Evolutionary conservation across 2,113 vertebrate species (phyloP), one percentile per base, ranked within the genome.

Genomic region (Aramus guarauna): DNA sequence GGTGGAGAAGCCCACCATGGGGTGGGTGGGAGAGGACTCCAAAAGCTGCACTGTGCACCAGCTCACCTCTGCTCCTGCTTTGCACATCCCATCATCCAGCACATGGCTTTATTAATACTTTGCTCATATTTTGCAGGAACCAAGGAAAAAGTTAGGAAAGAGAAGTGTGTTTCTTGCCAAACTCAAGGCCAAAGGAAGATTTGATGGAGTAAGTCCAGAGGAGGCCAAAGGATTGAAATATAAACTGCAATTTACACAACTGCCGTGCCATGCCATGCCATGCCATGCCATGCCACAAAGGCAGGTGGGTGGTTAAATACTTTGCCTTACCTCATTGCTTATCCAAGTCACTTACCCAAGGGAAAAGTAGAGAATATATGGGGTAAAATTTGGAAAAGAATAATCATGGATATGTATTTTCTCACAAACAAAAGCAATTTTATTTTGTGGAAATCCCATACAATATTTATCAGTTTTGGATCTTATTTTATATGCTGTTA

Each of bases 11-110:
- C 11, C 56, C 30, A 7, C 29, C 15, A 32, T 0, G 0, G 22
- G 0, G 0, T 10, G 12, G 11, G 9, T 47, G 21, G 11, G 53
- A 85, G 27, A 53, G 3, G 16, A 22, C 24, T 17, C 32, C 0
- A 0, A 39, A 67, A 64, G 30, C 47, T 63, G 32, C 18, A 16
- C 15, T 19, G 18, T 47, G 18, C 26, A 59, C 14, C 32, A 39
- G 36, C 59, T 55, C 23, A 23, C 15, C 17, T 36, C 50, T 62
- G 6, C 24, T 66, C 53, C 15, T 15, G 18, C 27, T 16, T 3
- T 45, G n/a, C 24, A 43, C 0, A 0, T n/a, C 36, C 29, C 36
- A 13, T 55, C 5, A 0, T 59, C 52, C 19, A 66, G 45, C 12
- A 59, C 1, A 0, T 29, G 22, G 32, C 12, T 37, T 53, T 36